Base-by-base conservation (phyloP, 2,113 vertebrate species). In the Phyllostomus discolor region DNA sequence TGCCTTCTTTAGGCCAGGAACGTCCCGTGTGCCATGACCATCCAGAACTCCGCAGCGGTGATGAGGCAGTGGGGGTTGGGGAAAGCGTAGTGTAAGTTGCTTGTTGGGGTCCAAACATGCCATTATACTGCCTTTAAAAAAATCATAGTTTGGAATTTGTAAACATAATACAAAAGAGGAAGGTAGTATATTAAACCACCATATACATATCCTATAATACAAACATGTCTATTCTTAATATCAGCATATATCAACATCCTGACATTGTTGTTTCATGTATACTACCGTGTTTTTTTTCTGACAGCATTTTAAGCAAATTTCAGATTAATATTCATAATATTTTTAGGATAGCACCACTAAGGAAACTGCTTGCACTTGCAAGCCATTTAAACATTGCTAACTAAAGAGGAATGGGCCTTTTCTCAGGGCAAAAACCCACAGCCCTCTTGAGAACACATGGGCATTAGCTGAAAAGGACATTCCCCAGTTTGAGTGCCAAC, bases 261-360 rank as follows among this genome's bases (percentile, higher is more conserved):
- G 76, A 72, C 67, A 72, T 94, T 96, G 57, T 59, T 83, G 15
- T 52, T 95, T 97, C 57, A 95, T 96, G 72, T 96, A 48, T 57
- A 83, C 41, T 86, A 9, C 33, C 31, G 48, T 64, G 8, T 52
- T 82, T 82, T 52, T 64, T 24, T 17, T 10, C 67, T 80, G 38
- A 79, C 19, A 76, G 59, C 86, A 75, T 91, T 62, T 95, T 87
- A 72, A 93, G 80, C 70, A 93, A 93, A 70, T 95, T 93, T 75
- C 69, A 95, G 80, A 67, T 91, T 88, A 95, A 92, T 93, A 97
- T 94, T 93, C 66, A 80, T 82, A 88, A 73, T 73, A 59, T 62
- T 85, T 88, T 85, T 67, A 69, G 57, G 94, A 64, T 79, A 19
- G 10, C 6, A 38, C 41, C 57, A 52, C 33, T 9, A 87, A 92